These are phyloP conservation scores for Drosophila takahashii DNA, from an alignment of 1,140 invertebrate species.

Conservation along the genomic window DNA sequence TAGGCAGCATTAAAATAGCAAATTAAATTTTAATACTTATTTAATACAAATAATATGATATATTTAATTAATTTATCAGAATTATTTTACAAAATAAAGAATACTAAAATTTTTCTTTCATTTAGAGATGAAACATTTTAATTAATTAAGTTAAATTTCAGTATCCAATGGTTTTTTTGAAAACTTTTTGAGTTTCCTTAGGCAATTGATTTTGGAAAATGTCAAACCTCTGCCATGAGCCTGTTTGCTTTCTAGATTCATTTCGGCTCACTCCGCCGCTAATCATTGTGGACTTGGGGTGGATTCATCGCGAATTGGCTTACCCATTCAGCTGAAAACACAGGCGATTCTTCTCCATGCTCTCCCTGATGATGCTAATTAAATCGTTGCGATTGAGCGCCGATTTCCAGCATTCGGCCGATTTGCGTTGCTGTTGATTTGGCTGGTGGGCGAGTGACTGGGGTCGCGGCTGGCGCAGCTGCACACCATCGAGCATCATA, in stretches of 20 bases:
- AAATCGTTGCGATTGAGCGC: conserved; percentile 91
- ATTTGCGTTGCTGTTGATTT: conserved; percentile 52
- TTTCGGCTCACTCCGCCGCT: neutral
- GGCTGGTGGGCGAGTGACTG: conserved; percentile 48
- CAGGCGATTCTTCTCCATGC: conserved; percentile 96
- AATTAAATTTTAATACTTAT: no score
- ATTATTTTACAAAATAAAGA: neutral
- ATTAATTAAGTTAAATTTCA: no score
- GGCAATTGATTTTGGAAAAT: conserved; percentile 9
- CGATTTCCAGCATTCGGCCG: conserved; percentile 86
- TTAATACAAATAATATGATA: neutral
- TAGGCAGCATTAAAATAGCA: no score
- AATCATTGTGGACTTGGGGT: conserved; percentile 31
- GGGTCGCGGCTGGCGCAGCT: conserved; percentile 75
- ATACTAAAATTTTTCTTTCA: neutral
- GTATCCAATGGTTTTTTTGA: neutral
- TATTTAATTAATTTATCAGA: no score
- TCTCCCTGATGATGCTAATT: conserved; percentile 94
- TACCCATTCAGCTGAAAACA: conserved; percentile 92
- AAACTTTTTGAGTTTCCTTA: neutral
- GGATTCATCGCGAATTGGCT: conserved; percentile 52
- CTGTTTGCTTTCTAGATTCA: neutral
- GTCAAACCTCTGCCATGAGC: conserved; percentile 1
- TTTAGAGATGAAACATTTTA: neutral
- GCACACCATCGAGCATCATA: conserved; percentile 75